A percentile compares a stretch with the other conserved stretches of the same genome.
phyloP scores from a whole-genome alignment of 1,140 invertebrate species.

The Aphelenchoides fujianensis region DNA sequence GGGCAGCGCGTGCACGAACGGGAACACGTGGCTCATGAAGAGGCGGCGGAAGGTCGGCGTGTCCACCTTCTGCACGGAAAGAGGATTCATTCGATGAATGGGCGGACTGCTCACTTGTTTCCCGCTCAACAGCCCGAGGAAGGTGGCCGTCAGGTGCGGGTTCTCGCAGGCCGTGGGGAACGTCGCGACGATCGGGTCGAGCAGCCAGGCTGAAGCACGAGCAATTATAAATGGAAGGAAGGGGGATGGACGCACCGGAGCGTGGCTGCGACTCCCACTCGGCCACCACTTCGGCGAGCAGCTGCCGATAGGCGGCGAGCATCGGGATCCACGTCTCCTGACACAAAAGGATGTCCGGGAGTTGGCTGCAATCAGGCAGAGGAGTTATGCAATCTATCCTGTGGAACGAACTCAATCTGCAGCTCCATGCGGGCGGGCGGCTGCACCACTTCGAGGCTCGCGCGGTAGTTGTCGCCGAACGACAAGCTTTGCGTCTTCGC shows the following conservation, averaged over 20 bases:
- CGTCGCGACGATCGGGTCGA: constrained; percentile 38
- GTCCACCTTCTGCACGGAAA: neutral
- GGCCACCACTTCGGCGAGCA: constrained; percentile 35
- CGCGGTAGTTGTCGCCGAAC: constrained; percentile 23
- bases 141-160: constrained; percentile 15
- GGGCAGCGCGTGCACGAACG: constrained; percentile 19
- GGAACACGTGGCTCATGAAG: constrained; percentile 37
- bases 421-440: neutral
- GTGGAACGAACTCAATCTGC: no score
- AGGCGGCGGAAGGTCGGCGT: constrained; percentile 23
- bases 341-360: constrained; percentile 43
- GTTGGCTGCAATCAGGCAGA: no score
- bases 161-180: constrained; percentile 33
- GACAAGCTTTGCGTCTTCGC: constrained; percentile 21
- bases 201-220: constrained; percentile 28
- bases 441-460: constrained; percentile 29
- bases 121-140: constrained; percentile 24
- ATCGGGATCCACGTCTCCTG: constrained; percentile 38
- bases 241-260: no score
- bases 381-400: no score
- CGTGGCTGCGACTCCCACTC: constrained; percentile 30
- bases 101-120: neutral
- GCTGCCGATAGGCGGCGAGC: constrained; percentile 38
- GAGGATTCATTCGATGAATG: neutral
- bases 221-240: no score